Base-by-base conservation (phyloP, 2,888 invertebrate genomes). In the Unio pictorum region DNA sequence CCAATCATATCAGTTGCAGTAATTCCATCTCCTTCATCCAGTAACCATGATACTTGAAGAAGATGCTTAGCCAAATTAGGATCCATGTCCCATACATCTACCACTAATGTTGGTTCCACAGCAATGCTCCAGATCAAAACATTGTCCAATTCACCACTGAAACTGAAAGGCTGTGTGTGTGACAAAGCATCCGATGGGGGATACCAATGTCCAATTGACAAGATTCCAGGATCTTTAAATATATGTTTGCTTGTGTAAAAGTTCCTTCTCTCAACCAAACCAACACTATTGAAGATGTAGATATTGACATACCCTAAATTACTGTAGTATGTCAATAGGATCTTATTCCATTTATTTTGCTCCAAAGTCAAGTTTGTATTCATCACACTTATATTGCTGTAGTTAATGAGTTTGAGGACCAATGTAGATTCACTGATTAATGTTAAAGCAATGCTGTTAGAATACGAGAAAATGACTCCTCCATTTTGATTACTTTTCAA, bases 171-270 rank as follows among this genome's bases (percentile, higher is more conserved):
- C 54, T 68, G 55, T 18, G 26, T 45, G 56, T 80, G 75, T 26
- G 67, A 60, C 18, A 58, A 64, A 1, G 78, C 75, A 69, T 80
- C 75, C 1, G 70, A 69, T 28, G 83, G 80, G 20, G 79, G 77
- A 60, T 80, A 74, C 83, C 83, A 84, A 34, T 82, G 81, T 6
- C 84, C 84, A 54, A 84, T 62, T 4, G 84, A 77, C 28, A 84
- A 64, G 3, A 68, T 69, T 61, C 81, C 79, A 15, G 71, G 64
- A 20, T 66, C 56, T 57, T 63, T 73, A 55, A 84, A 84, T 20
- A 83, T 34, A 28, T 61, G 65, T 11, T 71, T 28, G 23, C 67
- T 64, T 26, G 84, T 26, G 20, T 45, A 28, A 54, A 61, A 65
- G 7, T 66, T 68, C 23, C 73, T 65, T 61, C 78, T 72, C 3